phyloP scores from a whole-genome alignment of 1,140 invertebrate genomes.

The Drosophila cardini region DNA sequence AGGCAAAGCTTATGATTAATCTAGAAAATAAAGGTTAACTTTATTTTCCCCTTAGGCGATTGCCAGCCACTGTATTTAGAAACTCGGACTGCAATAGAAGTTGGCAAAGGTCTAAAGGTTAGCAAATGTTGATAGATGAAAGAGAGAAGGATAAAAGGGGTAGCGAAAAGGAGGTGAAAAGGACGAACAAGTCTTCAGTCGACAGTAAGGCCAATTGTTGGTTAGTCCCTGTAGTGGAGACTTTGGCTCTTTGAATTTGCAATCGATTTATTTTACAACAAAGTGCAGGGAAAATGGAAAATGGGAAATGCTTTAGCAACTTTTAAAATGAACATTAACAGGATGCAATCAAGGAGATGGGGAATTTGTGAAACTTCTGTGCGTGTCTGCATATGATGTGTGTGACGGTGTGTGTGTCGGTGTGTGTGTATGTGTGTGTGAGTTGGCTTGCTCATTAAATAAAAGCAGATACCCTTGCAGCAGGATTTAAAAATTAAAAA shows the following conservation, averaged over 20 bases:
- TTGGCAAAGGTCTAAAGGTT: background rate
- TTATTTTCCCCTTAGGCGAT: background rate
- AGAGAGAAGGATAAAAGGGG: too few species aligned
- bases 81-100: background rate
- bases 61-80: background rate
- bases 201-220: conserved; percentile 16
- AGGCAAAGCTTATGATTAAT: background rate
- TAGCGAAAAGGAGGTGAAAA: background rate
- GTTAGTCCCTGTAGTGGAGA: background rate
- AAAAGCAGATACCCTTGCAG: conserved; percentile 62
- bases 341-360: background rate
- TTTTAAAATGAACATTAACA: conserved; percentile 40
- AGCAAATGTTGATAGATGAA: background rate
- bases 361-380: conserved; percentile 5
- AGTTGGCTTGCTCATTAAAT: conserved; percentile 60
- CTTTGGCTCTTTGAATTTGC: conserved; percentile 27
- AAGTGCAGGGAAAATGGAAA: conserved; percentile 40
- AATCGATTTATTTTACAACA: conserved; percentile 52
- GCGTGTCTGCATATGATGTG: conserved; percentile 33
- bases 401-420: conserved; percentile 18
- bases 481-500: conserved; percentile 43
- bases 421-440: conserved; percentile 22
- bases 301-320: conserved; percentile 49
- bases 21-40: background rate
- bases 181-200: background rate